A percentile compares a stretch with the other conserved stretches of the same genome.
phyloP scores from a whole-genome alignment of 2,888 invertebrate species.

The Hyles lineata region DNA sequence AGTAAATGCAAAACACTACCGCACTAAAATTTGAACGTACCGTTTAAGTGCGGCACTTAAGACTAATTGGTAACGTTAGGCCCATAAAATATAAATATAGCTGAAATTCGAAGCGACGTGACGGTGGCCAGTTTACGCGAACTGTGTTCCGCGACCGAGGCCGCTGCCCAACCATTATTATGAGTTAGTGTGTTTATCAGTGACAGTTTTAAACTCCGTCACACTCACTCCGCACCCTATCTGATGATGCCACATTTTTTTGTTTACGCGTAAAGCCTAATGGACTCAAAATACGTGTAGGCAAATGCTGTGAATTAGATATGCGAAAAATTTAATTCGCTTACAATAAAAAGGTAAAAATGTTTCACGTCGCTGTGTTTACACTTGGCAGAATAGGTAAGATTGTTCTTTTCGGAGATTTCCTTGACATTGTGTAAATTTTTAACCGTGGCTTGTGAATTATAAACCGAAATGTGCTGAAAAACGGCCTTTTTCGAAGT shows the following conservation, averaged over 20 bases:
- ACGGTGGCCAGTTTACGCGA: slow-evolving; percentile 36
- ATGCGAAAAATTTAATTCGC: neutral
- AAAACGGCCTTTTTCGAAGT: neutral
- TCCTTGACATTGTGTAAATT: neutral
- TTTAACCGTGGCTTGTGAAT: neutral
- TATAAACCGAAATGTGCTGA: slow-evolving; percentile 12
- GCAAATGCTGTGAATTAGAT: neutral
- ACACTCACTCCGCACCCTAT: slow-evolving; percentile 50
- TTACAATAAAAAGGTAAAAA: neutral
- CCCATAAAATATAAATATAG: slow-evolving; percentile 42
- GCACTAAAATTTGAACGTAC: neutral
- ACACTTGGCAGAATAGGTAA: neutral
- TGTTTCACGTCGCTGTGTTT: neutral
- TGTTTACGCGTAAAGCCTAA: neutral
- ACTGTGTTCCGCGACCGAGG: slow-evolving; percentile 39
- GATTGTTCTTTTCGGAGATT: neutral
- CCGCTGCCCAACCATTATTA: slow-evolving; percentile 56
- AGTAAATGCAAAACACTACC: neutral
- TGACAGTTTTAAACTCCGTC: slow-evolving; percentile 65
- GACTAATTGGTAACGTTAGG: slow-evolving; percentile 44
- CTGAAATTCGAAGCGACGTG: slow-evolving; percentile 32
- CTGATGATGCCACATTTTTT: slow-evolving; percentile 41
- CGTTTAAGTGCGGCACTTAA: slow-evolving; percentile 43
- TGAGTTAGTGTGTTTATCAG: slow-evolving; percentile 67
- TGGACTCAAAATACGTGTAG: neutral